A percentile compares a stretch with the other conserved stretches of the same genome.
These are phyloP conservation scores for Nannobrachium achirus DNA, from an alignment of 2,113 vertebrate species.

Conservation along the genomic window DNA sequence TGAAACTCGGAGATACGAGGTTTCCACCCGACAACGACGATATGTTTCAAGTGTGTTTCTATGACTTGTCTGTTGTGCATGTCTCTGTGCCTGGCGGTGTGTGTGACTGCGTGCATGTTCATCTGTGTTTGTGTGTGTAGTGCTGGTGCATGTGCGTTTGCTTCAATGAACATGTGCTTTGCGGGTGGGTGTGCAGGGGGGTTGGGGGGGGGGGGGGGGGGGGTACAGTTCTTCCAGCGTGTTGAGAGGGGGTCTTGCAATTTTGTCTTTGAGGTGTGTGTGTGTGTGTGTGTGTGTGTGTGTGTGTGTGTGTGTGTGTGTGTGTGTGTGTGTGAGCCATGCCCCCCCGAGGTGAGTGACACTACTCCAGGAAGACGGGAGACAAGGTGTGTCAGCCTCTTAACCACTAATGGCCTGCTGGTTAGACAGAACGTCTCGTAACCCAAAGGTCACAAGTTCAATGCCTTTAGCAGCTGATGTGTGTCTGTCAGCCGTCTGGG, in stretches of 20 bases:
- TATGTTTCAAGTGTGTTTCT: too few relatives aligned
- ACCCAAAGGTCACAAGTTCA: constrained; percentile 21
- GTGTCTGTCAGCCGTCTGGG: not conserved
- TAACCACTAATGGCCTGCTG: constrained; percentile 7
- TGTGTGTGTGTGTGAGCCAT: not conserved
- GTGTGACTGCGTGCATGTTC: too few relatives aligned
- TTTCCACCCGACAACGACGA: too few relatives aligned
- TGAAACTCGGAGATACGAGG: too few relatives aligned
- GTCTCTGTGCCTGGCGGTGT: too few relatives aligned
- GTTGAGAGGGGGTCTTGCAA: too few relatives aligned
- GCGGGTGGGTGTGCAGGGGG: too few relatives aligned
- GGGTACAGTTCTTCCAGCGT: too few relatives aligned
- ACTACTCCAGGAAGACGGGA: constrained; percentile 33
- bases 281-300: constrained; percentile 29
- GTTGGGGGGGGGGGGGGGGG: too few relatives aligned
- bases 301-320: not conserved
- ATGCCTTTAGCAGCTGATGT: not conserved
- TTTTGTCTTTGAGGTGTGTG: not conserved
- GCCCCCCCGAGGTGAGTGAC: constrained; percentile 46
- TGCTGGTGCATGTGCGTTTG: too few relatives aligned
- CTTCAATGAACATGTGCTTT: too few relatives aligned
- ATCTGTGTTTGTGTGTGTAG: constrained; percentile 57
- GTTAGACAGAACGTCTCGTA: constrained; percentile 29
- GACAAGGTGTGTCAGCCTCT: not conserved
- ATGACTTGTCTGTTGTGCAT: too few relatives aligned